phyloP scores from a whole-genome alignment of 2,797 vertebrate species.

The Hirundo rustica region DNA sequence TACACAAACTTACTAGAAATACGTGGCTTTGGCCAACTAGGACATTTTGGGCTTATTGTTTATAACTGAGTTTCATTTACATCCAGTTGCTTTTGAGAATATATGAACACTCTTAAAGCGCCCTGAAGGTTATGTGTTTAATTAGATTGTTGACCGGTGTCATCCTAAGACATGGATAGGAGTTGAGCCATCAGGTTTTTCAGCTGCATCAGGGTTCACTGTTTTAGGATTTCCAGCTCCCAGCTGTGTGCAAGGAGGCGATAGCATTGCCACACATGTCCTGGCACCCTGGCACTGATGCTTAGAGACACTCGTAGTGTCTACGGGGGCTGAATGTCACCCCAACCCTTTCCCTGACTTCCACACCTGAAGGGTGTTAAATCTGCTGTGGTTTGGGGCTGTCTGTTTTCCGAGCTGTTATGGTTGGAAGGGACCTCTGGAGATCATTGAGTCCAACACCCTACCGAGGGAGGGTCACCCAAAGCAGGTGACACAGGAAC shows the following conservation, averaged over 20 bases:
- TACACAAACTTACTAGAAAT: background rate
- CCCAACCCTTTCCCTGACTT: background rate
- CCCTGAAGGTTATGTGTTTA: background rate
- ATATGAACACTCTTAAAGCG: background rate
- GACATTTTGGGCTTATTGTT: background rate
- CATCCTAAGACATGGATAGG: background rate
- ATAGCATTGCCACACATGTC: rapidly evolving
- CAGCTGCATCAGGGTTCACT: background rate
- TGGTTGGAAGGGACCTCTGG: background rate
- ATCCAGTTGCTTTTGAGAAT: background rate
- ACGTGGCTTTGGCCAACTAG: background rate
- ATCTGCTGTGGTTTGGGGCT: background rate
- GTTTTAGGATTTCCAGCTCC: background rate
- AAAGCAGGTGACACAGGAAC: background rate
- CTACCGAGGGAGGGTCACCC: background rate
- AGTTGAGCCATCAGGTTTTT: background rate
- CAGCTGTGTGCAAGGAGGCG: background rate
- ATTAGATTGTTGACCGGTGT: background rate
- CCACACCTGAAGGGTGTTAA: background rate
- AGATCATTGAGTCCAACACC: background rate
- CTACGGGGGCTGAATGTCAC: background rate
- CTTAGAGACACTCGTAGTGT: background rate
- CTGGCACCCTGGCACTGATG: background rate
- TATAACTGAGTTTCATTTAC: background rate
- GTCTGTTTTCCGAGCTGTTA: background rate